These are phyloP conservation scores for Lipotes vexillifer DNA, from an alignment of 2,113 vertebrate species.

Conservation along the genomic window DNA sequence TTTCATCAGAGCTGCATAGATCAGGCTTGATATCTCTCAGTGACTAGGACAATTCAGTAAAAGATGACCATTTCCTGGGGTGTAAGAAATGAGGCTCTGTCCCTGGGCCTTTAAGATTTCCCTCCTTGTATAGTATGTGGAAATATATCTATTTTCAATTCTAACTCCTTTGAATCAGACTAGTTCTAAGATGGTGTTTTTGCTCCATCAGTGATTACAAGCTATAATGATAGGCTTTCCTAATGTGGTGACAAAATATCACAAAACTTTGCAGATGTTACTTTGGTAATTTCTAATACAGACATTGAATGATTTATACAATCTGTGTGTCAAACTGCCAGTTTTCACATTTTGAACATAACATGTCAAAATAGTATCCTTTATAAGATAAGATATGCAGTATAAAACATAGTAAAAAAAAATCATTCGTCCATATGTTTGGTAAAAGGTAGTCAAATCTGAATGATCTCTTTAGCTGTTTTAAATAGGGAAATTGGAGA, in stretches of 20 bases:
- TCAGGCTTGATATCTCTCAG: neutral
- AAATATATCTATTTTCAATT: neutral
- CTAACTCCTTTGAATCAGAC: conserved; percentile 33
- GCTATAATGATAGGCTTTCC: conserved; percentile 55
- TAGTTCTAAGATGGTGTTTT: conserved; percentile 46
- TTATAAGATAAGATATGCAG: neutral
- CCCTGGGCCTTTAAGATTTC: neutral
- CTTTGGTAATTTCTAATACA: conserved; percentile 40
- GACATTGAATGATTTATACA: conserved; percentile 3
- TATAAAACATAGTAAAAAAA: neutral
- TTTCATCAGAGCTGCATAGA: neutral
- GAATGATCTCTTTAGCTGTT: neutral
- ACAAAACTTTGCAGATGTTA: conserved; percentile 29
- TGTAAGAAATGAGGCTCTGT: neutral
- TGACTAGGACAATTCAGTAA: neutral
- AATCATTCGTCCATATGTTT: neutral
- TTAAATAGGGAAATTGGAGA: neutral
- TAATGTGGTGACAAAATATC: conserved; percentile 38
- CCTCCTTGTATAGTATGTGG: neutral
- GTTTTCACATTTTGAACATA: conserved; percentile 48
- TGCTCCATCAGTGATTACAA: neutral
- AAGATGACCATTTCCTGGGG: neutral
- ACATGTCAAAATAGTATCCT: conserved; percentile 37
- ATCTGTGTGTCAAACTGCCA: neutral
- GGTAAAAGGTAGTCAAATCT: neutral